A percentile compares a stretch with the other conserved stretches of the same genome.
Conservation (phyloP, 2,797 vertebrate species). For the Danio choprae region DNA sequence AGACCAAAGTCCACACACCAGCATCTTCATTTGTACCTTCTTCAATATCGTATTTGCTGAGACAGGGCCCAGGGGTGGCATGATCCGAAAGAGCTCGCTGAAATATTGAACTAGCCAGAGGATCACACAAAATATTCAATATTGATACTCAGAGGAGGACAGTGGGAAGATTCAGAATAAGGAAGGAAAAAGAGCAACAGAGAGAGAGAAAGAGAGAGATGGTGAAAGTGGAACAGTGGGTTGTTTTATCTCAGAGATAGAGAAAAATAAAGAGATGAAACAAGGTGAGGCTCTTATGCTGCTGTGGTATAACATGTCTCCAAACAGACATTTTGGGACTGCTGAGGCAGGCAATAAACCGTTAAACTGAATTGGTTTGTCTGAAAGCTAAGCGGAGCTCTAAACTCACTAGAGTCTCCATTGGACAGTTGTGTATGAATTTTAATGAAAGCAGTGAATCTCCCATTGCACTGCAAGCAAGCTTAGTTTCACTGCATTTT, state of each 20-base stretch:
- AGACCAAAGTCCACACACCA: conserved; percentile 55
- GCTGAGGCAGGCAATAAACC: not conserved
- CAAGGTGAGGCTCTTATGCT: not conserved
- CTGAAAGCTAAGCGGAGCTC: conserved; percentile 17
- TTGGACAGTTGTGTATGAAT: conserved; percentile 20
- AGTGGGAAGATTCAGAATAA: conserved; percentile 40
- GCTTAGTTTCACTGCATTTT: not conserved
- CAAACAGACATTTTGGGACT: conserved; percentile 19
- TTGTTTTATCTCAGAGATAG: not conserved
- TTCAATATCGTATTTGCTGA: conserved; percentile 67
- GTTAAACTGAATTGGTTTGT: conserved; percentile 34
- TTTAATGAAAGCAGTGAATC: conserved; percentile 36
- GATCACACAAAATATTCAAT: conserved; percentile 63
- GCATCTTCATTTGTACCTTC: conserved; percentile 66
- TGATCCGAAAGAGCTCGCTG: conserved; percentile 48
- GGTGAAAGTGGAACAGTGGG: not conserved
- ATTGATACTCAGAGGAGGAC: conserved; percentile 60
- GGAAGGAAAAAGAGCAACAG: conserved; percentile 12
- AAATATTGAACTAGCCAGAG: conserved; percentile 64
- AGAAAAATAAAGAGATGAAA: conserved; percentile 2
- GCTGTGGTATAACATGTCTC: conserved; percentile 13
- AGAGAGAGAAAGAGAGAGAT: not conserved
- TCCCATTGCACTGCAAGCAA: not conserved
- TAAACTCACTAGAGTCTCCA: conserved; percentile 9
- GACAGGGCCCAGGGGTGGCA: conserved; percentile 36